Evolutionary conservation across 2,113 vertebrate genomes (phyloP).

Genomic region (Antechinus flavipes): DNA sequence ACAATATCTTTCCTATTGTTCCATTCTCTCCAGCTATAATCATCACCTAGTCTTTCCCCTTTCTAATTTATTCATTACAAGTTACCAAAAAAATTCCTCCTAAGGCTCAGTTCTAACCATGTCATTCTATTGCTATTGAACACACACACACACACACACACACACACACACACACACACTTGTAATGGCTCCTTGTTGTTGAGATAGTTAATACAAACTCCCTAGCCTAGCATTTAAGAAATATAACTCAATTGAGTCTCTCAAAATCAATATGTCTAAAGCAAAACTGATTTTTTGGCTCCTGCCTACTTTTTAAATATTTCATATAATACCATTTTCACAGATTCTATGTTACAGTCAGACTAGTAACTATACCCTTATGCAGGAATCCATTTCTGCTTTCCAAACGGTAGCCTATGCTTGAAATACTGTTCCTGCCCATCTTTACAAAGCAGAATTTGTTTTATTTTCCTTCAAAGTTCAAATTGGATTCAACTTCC

Average conservation of each 20-base stretch:
- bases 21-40: background rate
- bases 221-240: background rate
- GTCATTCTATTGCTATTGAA: background rate
- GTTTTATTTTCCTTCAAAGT: background rate
- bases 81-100: background rate
- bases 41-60: background rate
- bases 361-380: background rate
- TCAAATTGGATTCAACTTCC: background rate
- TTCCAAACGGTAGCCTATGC: background rate
- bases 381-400: background rate
- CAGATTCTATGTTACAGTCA: background rate
- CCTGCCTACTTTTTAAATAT: background rate
- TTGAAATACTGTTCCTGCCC: background rate
- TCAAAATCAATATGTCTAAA: background rate
- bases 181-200: background rate
- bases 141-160: background rate
- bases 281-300: background rate
- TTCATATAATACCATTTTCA: background rate
- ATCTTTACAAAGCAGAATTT: background rate
- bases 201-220: background rate
- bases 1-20: background rate
- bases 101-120: background rate
- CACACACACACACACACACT: background rate
- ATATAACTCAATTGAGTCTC: background rate
- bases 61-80: background rate